Base-by-base conservation (phyloP, 2,797 vertebrate genomes). In the Poeciliopsis turneri region DNA sequence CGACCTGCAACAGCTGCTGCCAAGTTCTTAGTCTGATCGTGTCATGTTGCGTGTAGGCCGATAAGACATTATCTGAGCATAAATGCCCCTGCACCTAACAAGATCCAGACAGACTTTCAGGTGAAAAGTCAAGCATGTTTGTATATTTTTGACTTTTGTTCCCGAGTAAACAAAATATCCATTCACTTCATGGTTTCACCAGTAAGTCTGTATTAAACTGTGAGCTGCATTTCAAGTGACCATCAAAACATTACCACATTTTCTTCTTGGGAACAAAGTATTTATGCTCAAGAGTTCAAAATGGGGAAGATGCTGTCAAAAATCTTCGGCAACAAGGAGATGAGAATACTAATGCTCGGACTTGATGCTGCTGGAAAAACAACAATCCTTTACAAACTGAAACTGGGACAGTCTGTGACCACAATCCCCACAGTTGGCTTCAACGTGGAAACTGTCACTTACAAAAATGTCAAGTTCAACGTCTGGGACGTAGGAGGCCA, bases 251-350 rank as follows among this genome's bases (percentile, higher is more conserved):
- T 73, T 46, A 46, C 46, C 74, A 11, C 45, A 78, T 66, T n/a
- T 75, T 82, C 33, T 41, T 5, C 78, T 64, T 87, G 79, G 84
- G 74, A 87, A 75, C 84, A 83, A 86, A 86, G 82, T 94, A 95
- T 96, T 94, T 96, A 96, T 96, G 95, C 94, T 90, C 92, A 88
- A 90, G 78, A 93, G 92, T 92, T 90, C 91, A 96, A 95, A 92
- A 99, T 99, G 98, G 98, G 98, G 94, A 99, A 99, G 94, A 96
- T 99, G 96, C 96, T 99, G 73, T 99, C 98, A 81, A 99, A 99
- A 92, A 99, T 99, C 90, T 99, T 99, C 91, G 98, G 98, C 90
- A 99, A 99, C 97, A 99, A 99, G 96, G 98, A 99, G 94, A 99
- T 99, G 98, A 97, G 98, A 96, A 99, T 99, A 97, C 92, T 99